Evolutionary conservation across 2,888 invertebrate genomes (phyloP).

Genomic region (Brachyptera risi): DNA sequence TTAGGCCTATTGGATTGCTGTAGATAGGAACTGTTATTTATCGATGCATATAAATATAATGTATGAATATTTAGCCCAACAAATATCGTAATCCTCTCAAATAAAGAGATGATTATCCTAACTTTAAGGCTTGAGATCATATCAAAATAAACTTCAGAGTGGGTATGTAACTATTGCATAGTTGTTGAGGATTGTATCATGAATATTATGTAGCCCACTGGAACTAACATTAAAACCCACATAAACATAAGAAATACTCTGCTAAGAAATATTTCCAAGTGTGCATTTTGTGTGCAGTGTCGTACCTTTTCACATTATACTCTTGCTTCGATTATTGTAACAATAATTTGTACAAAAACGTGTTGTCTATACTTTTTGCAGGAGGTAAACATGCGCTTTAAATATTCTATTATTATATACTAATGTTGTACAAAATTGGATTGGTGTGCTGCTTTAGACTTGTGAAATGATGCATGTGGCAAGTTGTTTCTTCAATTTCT

Average conservation of each 20-base stretch:
- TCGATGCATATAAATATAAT: too few species aligned
- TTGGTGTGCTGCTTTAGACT: not conserved
- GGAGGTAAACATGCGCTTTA: constrained; percentile 14
- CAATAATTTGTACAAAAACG: not conserved
- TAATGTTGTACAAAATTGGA: not conserved
- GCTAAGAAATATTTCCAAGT: not conserved
- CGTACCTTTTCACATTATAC: not conserved
- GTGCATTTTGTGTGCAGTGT: not conserved
- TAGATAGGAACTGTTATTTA: too few species aligned
- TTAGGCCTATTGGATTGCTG: too few species aligned
- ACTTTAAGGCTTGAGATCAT: too few species aligned
- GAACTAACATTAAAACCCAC: too few species aligned
- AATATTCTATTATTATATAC: constrained; percentile 12
- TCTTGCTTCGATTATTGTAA: not conserved
- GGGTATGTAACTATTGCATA: not conserved
- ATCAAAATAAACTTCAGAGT: too few species aligned
- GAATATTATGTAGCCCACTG: too few species aligned
- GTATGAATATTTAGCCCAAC: too few species aligned
- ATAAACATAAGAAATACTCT: not conserved
- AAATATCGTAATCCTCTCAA: too few species aligned
- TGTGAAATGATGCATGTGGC: not conserved
- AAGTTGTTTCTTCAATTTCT: not conserved
- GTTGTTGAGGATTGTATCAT: too few species aligned
- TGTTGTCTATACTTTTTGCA: not conserved
- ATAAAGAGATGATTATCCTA: too few species aligned